phyloP scores from a whole-genome alignment of 2,888 invertebrate genomes.

The Altica lythri region DNA sequence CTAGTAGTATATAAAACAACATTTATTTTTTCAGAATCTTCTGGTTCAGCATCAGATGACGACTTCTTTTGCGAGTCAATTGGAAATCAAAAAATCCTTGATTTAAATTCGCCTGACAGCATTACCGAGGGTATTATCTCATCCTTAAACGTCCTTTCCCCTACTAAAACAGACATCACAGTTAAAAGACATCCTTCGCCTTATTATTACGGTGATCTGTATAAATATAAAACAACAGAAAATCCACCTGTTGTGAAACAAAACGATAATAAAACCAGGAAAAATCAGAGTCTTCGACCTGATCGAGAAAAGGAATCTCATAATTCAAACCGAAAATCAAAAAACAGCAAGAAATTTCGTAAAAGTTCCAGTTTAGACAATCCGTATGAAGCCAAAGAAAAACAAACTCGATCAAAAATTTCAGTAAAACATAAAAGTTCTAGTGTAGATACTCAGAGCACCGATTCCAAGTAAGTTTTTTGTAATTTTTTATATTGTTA shows the following conservation, averaged over 20 bases:
- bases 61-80: conserved; percentile 45
- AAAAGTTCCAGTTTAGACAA: conserved; percentile 51
- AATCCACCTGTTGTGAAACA: conserved; percentile 28
- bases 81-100: conserved; percentile 56
- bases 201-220: conserved; percentile 81
- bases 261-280: conserved; percentile 26
- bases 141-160: conserved; percentile 58
- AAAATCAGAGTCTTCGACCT: conserved; percentile 36
- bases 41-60: conserved; percentile 56
- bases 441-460: conserved; percentile 75
- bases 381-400: conserved; percentile 42
- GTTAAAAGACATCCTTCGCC: conserved; percentile 75
- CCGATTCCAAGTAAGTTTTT: conserved; percentile 56
- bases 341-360: conserved; percentile 44
- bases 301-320: conserved; percentile 33
- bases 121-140: conserved; percentile 60
- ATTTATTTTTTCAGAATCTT: conserved; percentile 51
- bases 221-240: conserved; percentile 58
- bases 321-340: conserved; percentile 30
- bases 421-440: conserved; percentile 66
- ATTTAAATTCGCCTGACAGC: conserved; percentile 72
- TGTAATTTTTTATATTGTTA: conserved; percentile 3
- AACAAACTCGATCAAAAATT: conserved; percentile 53
- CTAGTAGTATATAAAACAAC: no score
- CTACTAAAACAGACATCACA: conserved; percentile 59